Evolutionary conservation across 2,797 vertebrate genomes (phyloP), one percentile per base, ranked within the genome.

Genomic region (Sebastes cheni): DNA sequence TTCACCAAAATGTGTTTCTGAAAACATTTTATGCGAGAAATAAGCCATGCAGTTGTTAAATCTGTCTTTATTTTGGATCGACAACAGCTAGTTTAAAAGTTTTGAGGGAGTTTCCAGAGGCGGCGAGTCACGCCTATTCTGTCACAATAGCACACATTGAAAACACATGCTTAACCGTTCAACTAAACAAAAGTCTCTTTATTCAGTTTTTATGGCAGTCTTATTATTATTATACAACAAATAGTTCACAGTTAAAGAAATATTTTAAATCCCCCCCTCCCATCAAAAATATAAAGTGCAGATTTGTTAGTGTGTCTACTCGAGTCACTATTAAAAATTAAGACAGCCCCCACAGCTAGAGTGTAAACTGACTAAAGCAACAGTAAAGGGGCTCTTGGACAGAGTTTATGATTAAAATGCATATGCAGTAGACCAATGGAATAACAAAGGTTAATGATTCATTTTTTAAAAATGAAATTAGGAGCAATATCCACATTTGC

Each of bases 231-330:
- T 77, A 80, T 56, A 88, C 84, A 81, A 79, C 74, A 86, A 69
- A 76, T 27, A 70, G 22, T 77, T 81, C 52, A 89, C 73, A 75
- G 55, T 68, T 69, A 79, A 59, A 78, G 34, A 73, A 54, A 55
- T n/a, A 56, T 29, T 30, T 25, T 1, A 25, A 81, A 54, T 30
- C 61, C 25, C n/a, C 32, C 10, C 22, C 34, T 8, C 27, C 54
- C 39, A 42, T 42, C 52, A 70, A 77, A 80, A 80, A 25, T 69
- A 46, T 88, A 87, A 91, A 91, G 90, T 91, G 90, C 91, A 83
- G 67, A 75, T 89, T 87, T 74, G 36, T 91, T 85, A 82, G 79
- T 86, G 85, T 83, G 60, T 77, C 80, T 80, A 69, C n/a, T 83
- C 3, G 9, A 73, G 64, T 87, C 39, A 16, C 46, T 79, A 79